Base-by-base conservation (phyloP, 2,797 vertebrate species). In the Molossus molossus region DNA sequence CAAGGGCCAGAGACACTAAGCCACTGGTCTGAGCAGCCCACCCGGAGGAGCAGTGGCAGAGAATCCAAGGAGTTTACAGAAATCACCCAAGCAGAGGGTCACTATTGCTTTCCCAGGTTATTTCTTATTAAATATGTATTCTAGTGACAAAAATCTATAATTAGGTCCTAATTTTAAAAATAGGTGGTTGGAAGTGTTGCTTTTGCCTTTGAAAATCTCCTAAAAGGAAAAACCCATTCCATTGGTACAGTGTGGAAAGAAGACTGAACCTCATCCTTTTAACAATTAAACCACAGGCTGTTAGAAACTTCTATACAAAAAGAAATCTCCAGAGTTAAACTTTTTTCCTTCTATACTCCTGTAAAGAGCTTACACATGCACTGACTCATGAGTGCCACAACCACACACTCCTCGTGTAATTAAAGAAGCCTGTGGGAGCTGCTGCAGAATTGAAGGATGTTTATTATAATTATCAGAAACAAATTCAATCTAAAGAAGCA, bases 401-500 rank as follows among this genome's bases (percentile, higher is more conserved):
- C 17, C 3, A 3, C 17, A n/a, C 12, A 53, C 20, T 33, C 45
- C 91, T 91, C 25, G 67, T 45, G 4, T 62, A 90, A 92, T 72
- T 80, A 53, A 9, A 57, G 48, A 81, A 91, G 17, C 17, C 25
- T 94, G 15, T 48, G 18, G 27, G 12, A 21, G 8, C 33, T 55
- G 55, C 57, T 84, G 76, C 48, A 72, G n/a, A 89, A 81, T 12
- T 64, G 5, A 89, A 96, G 53, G 62, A 64, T n/a, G 8, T 27
- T 20, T 60, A 17, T 69, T 87, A 37, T 25, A 88, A 76, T 84
- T 76, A 79, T 37, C 4, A 79, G 50, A 90, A 95, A 94, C 2
- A 45, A 96, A 95, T 65, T 87, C 64, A 88, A 53, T 88, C 20
- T 62, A 72, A 73, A 82, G 29, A 77, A 87, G 17, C 33, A n/a